Evolutionary conservation across 2,888 invertebrate genomes (phyloP), one percentile per base, ranked within the genome.

Genomic region (Carcina quercana): DNA sequence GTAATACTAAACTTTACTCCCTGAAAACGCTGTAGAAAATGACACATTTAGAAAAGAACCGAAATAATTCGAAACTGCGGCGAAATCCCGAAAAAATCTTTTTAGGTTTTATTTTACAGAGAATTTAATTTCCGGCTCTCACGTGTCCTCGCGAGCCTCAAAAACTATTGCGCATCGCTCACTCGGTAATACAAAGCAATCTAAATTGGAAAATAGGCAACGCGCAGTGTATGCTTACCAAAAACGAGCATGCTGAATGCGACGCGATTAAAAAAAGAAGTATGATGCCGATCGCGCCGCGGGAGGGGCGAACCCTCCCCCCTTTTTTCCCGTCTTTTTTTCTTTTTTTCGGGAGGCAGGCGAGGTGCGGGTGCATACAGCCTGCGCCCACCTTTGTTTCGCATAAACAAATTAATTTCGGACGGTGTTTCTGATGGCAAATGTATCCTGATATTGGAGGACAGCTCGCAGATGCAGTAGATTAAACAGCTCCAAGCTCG

Each of bases 191-290:
- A 82, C 82, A 82, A 82, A 82, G 83, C 82, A 80, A 83, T 83
- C 82, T 82, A 82, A 83, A 82, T 82, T 82, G 82, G 82, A 83
- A 82, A 80, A 83, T 82, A 82, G 82, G 82, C 82, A 80, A 74
- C 76, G 80, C 75, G 76, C 80, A 69, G 73, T 83, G 79, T 82
- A 78, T 82, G 82, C 82, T 82, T 82, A 80, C 82, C 79, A 76
- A 83, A 82, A 83, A 82, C 78, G 82, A 83, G 61, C 68, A 79
- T 62, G 60, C 65, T 62, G 80, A 82, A 72, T 70, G 71, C 82
- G 78, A 82, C 82, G 82, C 83, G 83, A 83, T 83, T 80, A 82
- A 83, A 83, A 83, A 83, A 83, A 80, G 82, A 82, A 83, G 80
- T 61, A 68, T 59, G 82, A 78, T 83, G 82, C 79, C 82, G 82